phyloP scores from a whole-genome alignment of 92 coral and sea anemone species.

The Isaurus tuberculatus region DNA sequence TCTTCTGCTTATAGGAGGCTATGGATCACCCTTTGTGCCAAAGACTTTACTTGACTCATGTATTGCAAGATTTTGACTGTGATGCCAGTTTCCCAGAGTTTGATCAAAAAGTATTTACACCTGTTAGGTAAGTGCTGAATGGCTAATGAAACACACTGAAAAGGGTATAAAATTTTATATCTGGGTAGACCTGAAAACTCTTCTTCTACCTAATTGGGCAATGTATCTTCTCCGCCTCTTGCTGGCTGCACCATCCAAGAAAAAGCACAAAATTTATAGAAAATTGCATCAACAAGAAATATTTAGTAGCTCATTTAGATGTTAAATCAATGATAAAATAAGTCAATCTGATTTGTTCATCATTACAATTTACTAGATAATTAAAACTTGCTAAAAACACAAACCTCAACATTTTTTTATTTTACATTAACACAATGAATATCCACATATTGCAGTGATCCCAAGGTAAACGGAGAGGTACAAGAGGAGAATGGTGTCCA shows the following conservation, averaged over 20 bases:
- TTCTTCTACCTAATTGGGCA: too few species aligned
- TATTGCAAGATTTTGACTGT: slow-evolving; percentile 68
- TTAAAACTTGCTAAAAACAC: too few species aligned
- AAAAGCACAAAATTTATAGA: too few species aligned
- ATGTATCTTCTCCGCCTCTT: too few species aligned
- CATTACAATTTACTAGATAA: too few species aligned
- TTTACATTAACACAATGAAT: not conserved
- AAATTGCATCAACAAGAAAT: too few species aligned
- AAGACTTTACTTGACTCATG: slow-evolving; percentile 76
- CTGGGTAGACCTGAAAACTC: too few species aligned
- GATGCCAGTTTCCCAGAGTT: slow-evolving; percentile 73
- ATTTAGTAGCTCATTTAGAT: too few species aligned
- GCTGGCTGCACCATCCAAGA: too few species aligned
- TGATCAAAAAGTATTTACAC: slow-evolving; percentile 59
- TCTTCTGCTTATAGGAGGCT: slow-evolving; percentile 62
- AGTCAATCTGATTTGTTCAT: too few species aligned
- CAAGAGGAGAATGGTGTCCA: slow-evolving; percentile 72
- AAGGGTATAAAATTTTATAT: too few species aligned
- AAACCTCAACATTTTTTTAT: not conserved
- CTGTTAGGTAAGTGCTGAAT: slow-evolving; percentile 57
- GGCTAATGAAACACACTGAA: not conserved
- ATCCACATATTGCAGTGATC: slow-evolving; percentile 56
- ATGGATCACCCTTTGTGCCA: slow-evolving; percentile 51
- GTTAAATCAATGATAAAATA: too few species aligned
- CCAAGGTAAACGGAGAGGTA: slow-evolving; percentile 54